phyloP scores from a whole-genome alignment of 2,113 vertebrate genomes.

The Lampris incognitus region DNA sequence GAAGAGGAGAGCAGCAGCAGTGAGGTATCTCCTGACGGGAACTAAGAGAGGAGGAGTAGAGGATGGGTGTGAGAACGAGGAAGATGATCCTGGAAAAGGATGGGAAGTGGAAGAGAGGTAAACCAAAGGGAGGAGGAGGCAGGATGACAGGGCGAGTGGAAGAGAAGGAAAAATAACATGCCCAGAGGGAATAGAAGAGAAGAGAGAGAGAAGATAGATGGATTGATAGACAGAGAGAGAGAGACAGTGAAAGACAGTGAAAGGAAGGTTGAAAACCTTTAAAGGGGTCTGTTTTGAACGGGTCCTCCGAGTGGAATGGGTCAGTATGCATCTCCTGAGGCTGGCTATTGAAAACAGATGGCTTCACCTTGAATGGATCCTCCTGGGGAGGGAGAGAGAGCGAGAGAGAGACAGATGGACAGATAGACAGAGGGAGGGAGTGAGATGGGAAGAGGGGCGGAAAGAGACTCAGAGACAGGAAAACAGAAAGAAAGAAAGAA shows the following conservation, averaged over 20 bases:
- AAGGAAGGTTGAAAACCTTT: constrained; percentile 81
- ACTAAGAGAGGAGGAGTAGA: no score
- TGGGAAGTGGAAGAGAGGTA: neutral
- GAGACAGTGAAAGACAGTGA: neutral
- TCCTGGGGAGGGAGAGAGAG: constrained; percentile 81
- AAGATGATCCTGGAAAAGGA: neutral
- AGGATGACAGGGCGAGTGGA: neutral
- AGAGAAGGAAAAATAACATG: neutral
- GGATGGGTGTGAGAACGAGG: neutral
- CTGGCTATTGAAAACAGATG: constrained; percentile 87
- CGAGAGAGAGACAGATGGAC: neutral
- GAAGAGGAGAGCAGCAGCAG: neutral
- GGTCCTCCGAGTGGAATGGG: constrained; percentile 96
- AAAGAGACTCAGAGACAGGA: neutral
- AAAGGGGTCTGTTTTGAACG: constrained; percentile 95
- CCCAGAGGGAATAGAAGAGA: neutral
- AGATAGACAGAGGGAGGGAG: constrained; percentile 1
- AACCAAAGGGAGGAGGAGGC: neutral
- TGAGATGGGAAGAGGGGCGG: constrained; percentile 31
- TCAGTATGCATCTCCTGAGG: constrained; percentile 89
- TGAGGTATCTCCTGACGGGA: no score
- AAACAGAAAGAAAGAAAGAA: constrained; percentile 42
- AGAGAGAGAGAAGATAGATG: neutral
- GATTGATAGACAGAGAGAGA: neutral
- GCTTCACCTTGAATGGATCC: constrained; percentile 94